These are phyloP conservation scores for Xenus cinereus DNA, from an alignment of 2,113 vertebrate genomes.

Conservation along the genomic window DNA sequence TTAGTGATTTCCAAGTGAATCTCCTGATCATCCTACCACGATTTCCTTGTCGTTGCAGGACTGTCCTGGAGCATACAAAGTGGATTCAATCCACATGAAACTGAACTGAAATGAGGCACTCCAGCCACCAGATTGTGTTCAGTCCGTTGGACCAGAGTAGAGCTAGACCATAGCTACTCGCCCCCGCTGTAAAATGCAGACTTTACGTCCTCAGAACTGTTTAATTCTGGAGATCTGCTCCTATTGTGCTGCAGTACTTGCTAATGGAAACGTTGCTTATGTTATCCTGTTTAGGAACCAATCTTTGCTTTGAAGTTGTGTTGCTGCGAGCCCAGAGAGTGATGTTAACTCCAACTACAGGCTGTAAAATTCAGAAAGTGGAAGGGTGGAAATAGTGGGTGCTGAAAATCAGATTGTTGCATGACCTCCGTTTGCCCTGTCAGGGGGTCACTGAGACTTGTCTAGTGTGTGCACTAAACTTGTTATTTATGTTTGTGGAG, in stretches of 20 bases:
- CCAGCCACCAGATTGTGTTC: neutral
- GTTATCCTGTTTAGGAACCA: neutral
- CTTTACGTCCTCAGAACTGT: neutral
- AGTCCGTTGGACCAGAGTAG: neutral
- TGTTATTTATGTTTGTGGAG: slow-evolving; percentile 56
- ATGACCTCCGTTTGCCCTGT: slow-evolving; percentile 60
- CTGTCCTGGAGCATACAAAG: neutral
- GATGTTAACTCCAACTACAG: neutral
- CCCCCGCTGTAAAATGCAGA: neutral
- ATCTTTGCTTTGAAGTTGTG: neutral
- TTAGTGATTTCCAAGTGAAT: neutral
- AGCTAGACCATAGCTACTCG: neutral
- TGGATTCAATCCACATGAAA: neutral
- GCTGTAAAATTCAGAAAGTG: slow-evolving; percentile 2
- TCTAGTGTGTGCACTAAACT: slow-evolving; percentile 36
- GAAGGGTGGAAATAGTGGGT: neutral
- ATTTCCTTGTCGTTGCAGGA: neutral
- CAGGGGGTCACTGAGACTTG: slow-evolving; percentile 35
- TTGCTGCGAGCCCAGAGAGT: neutral
- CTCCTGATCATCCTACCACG: neutral
- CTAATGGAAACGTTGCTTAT: neutral
- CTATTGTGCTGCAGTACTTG: neutral
- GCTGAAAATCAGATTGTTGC: slow-evolving; percentile 43
- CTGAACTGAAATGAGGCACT: neutral
- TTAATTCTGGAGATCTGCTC: neutral